Percentiles rank a stretch among this genome's conserved stretches.
These are phyloP conservation scores for Ceratina calcarata DNA, from an alignment of 1,140 invertebrate genomes.

Conservation along the genomic window DNA sequence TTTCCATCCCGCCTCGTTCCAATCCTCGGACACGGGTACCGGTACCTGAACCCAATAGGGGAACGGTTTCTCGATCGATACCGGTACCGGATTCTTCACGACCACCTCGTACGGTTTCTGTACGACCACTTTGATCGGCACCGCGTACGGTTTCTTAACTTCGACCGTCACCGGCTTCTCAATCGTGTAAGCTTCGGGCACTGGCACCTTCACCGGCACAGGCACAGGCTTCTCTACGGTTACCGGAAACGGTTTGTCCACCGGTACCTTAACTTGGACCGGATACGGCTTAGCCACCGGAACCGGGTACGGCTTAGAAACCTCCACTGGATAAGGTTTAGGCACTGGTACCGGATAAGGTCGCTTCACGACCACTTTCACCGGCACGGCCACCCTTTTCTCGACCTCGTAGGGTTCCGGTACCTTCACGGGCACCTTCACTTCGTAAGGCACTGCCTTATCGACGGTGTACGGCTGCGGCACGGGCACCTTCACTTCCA, in stretches of 20 bases:
- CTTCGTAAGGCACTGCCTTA: conserved; percentile 83
- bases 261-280: conserved; percentile 84
- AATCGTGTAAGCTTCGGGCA: conserved; percentile 35
- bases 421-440: conserved; percentile 84
- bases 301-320: conserved; percentile 86
- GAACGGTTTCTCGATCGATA: conserved; percentile 45
- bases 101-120: conserved; percentile 77
- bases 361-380: conserved; percentile 83
- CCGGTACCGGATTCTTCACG: conserved; percentile 73
- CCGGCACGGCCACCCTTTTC: conserved; percentile 82
- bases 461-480: conserved; percentile 84
- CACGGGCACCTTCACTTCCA: conserved; percentile 82
- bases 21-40: conserved; percentile 10
- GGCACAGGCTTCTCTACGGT: conserved; percentile 83
- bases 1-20: not conserved
- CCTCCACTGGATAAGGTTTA: conserved; percentile 83
- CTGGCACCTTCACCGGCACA: conserved; percentile 84
- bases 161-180: conserved; percentile 45
- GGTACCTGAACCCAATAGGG: conserved; percentile 48
- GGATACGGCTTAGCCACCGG: conserved; percentile 85
- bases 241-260: conserved; percentile 83
- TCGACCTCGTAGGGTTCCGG: conserved; percentile 83
- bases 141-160: conserved; percentile 42
- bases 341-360: conserved; percentile 81
- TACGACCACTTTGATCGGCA: conserved; percentile 82